Conservation (phyloP, 2,113 vertebrate genomes). For the Xiphophorus hellerii region DNA sequence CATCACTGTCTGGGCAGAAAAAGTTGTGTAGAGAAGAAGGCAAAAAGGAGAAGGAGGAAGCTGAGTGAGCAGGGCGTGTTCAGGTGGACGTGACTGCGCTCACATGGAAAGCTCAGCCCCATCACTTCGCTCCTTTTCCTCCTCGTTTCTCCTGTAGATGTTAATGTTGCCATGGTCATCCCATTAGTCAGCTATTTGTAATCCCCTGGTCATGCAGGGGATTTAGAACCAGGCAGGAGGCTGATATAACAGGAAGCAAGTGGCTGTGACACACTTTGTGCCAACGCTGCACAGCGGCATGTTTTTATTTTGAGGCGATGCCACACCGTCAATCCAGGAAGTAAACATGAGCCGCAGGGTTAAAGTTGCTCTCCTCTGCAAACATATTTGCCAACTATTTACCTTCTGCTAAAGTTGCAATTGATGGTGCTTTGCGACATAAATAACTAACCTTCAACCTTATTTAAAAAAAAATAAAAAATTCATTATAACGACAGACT, state of each 20-base stretch:
- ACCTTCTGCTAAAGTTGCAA: neutral
- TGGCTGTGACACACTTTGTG: conserved; percentile 19
- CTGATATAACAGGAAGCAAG: conserved; percentile 51
- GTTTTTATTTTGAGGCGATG: conserved; percentile 1
- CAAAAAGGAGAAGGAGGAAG: conserved; percentile 7
- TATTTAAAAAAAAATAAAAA: too few species aligned
- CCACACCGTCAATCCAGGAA: conserved; percentile 1
- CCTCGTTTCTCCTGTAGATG: neutral
- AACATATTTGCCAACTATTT: neutral
- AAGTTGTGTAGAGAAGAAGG: conserved; percentile 8
- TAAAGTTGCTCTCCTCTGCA: neutral
- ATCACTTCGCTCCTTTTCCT: neutral
- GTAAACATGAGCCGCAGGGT: conserved; percentile 5
- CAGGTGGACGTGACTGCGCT: conserved; percentile 46
- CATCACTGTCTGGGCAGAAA: conserved; percentile 14
- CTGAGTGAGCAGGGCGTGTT: neutral
- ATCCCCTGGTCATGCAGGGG: conserved; percentile 39
- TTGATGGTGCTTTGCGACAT: neutral
- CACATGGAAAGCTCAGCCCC: neutral
- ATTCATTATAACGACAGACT: too few species aligned
- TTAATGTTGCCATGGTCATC: conserved; percentile 38
- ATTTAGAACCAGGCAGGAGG: conserved; percentile 35
- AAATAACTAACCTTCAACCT: neutral
- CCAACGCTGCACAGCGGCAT: conserved; percentile 7
- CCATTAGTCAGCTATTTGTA: conserved; percentile 40